A percentile compares a stretch with the other conserved stretches of the same genome.
These are phyloP conservation scores for Drosophila robusta DNA, from an alignment of 2,888 invertebrate species.

Conservation along the genomic window DNA sequence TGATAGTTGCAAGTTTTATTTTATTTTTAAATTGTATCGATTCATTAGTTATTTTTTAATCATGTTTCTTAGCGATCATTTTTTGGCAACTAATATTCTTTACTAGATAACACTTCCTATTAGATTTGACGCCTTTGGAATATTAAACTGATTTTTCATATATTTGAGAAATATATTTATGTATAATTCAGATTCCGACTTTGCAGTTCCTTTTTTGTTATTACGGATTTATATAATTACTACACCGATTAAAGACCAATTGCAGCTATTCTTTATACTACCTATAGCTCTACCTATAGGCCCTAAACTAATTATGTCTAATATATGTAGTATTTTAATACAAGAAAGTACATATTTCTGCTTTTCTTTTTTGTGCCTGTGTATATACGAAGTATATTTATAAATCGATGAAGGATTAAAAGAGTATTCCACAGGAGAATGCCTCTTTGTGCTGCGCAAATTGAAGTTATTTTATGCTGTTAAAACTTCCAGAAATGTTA, in stretches of 20 bases:
- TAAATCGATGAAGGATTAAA: too few species aligned
- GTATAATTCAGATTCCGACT: slow-evolving; percentile 22
- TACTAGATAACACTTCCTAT: slow-evolving; percentile 23
- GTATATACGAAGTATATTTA: too few species aligned
- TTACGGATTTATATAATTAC: not conserved
- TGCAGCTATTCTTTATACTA: too few species aligned
- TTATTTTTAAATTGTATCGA: slow-evolving; percentile 3
- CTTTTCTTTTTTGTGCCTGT: too few species aligned
- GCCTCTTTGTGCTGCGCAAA: too few species aligned
- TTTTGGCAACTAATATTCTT: slow-evolving; percentile 25
- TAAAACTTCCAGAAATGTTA: too few species aligned
- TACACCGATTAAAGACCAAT: too few species aligned
- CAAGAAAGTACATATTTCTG: too few species aligned
- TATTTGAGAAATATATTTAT: slow-evolving; percentile 39
- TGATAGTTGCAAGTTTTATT: slow-evolving; percentile 9
- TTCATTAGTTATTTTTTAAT: slow-evolving; percentile 24
- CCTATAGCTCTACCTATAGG: too few species aligned
- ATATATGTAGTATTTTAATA: not conserved
- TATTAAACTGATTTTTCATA: slow-evolving; percentile 29
- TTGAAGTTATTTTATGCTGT: too few species aligned
- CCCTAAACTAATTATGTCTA: too few species aligned
- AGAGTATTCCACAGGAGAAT: too few species aligned
- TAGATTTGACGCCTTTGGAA: slow-evolving; percentile 14
- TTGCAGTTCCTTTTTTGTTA: not conserved
- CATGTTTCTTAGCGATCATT: slow-evolving; percentile 16